Base-by-base conservation (phyloP, 2,888 invertebrate species). In the Drosophila prostipennis region DNA sequence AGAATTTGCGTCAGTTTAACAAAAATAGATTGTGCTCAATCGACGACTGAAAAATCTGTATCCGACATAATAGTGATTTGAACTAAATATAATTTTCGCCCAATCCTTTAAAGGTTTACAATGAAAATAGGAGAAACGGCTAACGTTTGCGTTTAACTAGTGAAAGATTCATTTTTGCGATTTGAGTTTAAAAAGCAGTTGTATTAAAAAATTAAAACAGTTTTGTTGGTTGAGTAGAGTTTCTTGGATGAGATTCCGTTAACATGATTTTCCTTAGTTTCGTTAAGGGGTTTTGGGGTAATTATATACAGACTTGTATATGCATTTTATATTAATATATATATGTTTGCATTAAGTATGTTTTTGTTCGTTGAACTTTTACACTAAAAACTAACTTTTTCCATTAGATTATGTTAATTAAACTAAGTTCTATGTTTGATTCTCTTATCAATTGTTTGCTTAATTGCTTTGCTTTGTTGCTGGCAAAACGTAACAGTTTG, bases 331-430 rank as follows among this genome's bases (percentile, higher is more conserved):
- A 39, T 43, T 36, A 46, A 26, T 53, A 14, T 52, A 29, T 52
- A 42, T 60, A 37, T 48, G 29, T 16, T 49, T 72, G 72, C 52
- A 63, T 85, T 75, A 82, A 82, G 83, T 86, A 74, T 83, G 63
- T 55, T 70, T 83, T 83, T 83, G 82, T 86, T 83, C 82, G 82
- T 74, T 80, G 81, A 83, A 86, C 87, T 79, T 86, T 74, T 67
- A 43, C 19, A 53, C 69, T 69, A 59, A 8, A 11, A 69, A 42
- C 53, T 70, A 70, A 69, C 53, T 70, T 59, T 58, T 54, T 59
- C 43, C 52, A 46, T 69, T 58, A 19, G 65, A 64, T 65, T 56
- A 49, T 42, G 29, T 51, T 72, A 63, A 72, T 60, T 85, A 78
- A 68, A 51, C 77, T 82, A 86, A 46, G 72, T 51, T 67, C 77